Evolutionary conservation across 2,888 invertebrate species (phyloP), one percentile per base, ranked within the genome.

Genomic region (Beris morrisii): DNA sequence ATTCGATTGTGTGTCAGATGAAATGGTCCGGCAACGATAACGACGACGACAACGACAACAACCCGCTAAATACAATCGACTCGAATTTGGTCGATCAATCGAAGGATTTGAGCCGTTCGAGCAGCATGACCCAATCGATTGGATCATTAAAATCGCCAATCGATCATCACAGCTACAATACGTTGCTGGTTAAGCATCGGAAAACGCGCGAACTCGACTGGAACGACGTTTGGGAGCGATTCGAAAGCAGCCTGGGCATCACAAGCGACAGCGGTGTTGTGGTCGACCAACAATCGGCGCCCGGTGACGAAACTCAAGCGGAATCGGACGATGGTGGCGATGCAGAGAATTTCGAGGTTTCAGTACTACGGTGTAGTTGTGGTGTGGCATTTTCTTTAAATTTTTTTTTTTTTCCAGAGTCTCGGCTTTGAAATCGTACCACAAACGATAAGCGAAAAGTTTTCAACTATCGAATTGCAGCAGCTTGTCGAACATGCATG

Each of bases 401-500:
- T n/a, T 45, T 30, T 15, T 57, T n/a, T 30, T 61, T 38, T 52
- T 71, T 67, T 55, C 0, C 54, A 79, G 76, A 81, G 82, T 32
- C 78, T 86, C 48, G 86, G 85, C 69, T 87, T 86, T 78, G 87
- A 87, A 77, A 80, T 87, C 48, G 78, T 87, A 22, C 82, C 84
- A 2, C 83, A 82, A 69, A 81, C 82, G 52, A 81, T 72, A 11
- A 82, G 83, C 4, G 83, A 83, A 9, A 83, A 84, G 46, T 86
- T 86, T 72, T 82, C 85, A 70, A 81, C 82, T 54, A 78, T 75
- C 44, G 87, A 87, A 70, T 75, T 87, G 65, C 84, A 85, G 67
- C 82, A 82, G 72, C 83, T 91, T 80, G 85, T 88, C 9, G 83
- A 84, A 53, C 87, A 89, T 72, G 76, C 92, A 38, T 89, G 88